phyloP scores from a whole-genome alignment of 2,113 vertebrate species.

The Gymnogyps californianus region DNA sequence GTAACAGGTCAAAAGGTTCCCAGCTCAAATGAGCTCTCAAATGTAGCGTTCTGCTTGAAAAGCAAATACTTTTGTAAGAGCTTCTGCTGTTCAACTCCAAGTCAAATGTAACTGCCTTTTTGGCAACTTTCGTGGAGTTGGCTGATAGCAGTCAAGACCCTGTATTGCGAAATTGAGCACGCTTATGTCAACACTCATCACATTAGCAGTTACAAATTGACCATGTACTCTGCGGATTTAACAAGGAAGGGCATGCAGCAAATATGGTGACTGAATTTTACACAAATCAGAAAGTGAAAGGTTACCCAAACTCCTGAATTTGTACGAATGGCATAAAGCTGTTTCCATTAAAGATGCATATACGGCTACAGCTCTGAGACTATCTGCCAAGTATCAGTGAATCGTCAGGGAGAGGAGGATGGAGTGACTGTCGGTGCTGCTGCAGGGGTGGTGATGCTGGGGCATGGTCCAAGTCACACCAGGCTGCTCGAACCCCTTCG shows the following conservation, averaged over 20 bases:
- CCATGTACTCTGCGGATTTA: accelerated
- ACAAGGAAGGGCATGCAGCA: neutral
- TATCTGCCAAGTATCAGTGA: neutral
- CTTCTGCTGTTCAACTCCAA: neutral
- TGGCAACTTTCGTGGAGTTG: neutral
- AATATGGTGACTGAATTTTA: neutral
- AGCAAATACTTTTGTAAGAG: neutral
- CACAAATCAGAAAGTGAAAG: neutral
- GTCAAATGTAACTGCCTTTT: neutral
- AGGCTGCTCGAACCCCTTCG: accelerated
- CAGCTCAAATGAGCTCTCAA: neutral
- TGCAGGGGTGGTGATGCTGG: neutral
- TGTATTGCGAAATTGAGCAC: neutral
- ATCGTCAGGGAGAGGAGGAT: neutral
- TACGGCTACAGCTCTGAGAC: neutral
- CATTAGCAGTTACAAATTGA: neutral
- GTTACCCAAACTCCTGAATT: neutral
- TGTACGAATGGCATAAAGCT: neutral
- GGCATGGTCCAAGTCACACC: accelerated
- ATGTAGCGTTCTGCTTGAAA: neutral
- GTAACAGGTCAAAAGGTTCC: neutral
- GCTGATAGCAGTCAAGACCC: neutral
- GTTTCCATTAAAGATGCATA: neutral
- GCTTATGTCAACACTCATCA: neutral
- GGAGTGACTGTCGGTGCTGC: neutral